Conservation (phyloP, 2,113 vertebrate species). For the Aplodontia rufa region DNA sequence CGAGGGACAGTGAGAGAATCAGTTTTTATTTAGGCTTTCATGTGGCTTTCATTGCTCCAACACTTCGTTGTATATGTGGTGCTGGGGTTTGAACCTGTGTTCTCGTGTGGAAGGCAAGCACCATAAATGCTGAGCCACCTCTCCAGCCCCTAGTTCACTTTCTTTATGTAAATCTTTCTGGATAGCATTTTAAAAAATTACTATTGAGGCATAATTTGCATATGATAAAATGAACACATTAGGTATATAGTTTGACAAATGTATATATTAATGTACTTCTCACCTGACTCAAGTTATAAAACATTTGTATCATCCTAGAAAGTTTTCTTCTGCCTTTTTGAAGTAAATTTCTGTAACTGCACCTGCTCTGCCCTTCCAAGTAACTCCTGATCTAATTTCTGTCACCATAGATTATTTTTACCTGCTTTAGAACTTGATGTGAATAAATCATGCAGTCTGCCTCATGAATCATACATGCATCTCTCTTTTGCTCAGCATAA, state of each 20-base stretch:
- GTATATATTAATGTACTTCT: background rate
- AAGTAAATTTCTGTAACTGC: background rate
- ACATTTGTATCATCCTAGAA: background rate
- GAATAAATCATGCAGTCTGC: background rate
- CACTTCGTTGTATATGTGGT: too few relatives aligned
- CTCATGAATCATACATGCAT: too few relatives aligned
- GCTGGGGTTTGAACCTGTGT: too few relatives aligned
- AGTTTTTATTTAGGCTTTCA: too few relatives aligned
- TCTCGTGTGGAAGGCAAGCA: too few relatives aligned
- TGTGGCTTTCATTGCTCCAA: too few relatives aligned
- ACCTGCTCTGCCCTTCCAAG: background rate
- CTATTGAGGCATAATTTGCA: background rate
- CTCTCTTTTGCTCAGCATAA: constrained; percentile 11
- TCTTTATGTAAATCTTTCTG: background rate
- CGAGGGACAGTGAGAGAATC: too few relatives aligned
- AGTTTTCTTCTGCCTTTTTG: background rate
- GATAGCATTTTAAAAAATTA: background rate
- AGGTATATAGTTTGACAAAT: background rate
- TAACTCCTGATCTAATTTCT: background rate
- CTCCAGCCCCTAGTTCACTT: background rate
- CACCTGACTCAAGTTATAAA: background rate
- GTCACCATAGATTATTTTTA: background rate
- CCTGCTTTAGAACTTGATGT: background rate
- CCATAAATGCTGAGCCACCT: too few relatives aligned
- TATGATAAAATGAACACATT: background rate